Percentiles rank a stretch among this genome's conserved stretches.
Conservation (phyloP, 1,140 invertebrate genomes). For the Limonius californicus region DNA sequence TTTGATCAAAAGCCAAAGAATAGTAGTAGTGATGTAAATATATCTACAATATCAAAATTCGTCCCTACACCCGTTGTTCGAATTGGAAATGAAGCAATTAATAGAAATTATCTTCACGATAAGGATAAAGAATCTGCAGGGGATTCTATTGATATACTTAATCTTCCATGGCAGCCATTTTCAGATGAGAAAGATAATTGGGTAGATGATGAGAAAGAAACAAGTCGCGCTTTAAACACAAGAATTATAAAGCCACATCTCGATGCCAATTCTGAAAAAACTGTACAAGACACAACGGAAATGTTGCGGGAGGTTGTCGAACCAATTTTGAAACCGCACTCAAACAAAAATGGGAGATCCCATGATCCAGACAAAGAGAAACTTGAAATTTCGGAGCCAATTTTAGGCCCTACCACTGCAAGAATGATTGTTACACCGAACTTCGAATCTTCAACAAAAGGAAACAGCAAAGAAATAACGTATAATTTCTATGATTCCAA, state of each 20-base stretch:
- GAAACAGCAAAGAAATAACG: slow-evolving; percentile 28
- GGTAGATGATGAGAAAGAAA: slow-evolving; percentile 51
- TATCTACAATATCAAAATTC: slow-evolving; percentile 8
- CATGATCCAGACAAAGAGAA: slow-evolving; percentile 48
- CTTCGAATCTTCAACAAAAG: not conserved
- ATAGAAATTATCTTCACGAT: slow-evolving; percentile 8
- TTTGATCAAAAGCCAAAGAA: slow-evolving; percentile 21
- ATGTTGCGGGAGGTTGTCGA: slow-evolving; percentile 48
- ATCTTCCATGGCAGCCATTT: slow-evolving; percentile 48
- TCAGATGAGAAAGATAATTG: slow-evolving; percentile 49
- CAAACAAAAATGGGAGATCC: slow-evolving; percentile 51
- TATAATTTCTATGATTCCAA: slow-evolving; percentile 36
- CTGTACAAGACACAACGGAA: slow-evolving; percentile 5
- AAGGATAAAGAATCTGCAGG: too few relatives aligned
- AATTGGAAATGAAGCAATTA: slow-evolving; percentile 39
- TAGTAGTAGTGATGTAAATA: not conserved
- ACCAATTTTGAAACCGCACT: slow-evolving; percentile 48
- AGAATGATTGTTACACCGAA: slow-evolving; percentile 37
- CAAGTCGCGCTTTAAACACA: slow-evolving; percentile 60
- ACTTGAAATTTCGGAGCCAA: slow-evolving; percentile 68
- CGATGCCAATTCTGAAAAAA: slow-evolving; percentile 35
- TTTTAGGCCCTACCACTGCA: slow-evolving; percentile 58
- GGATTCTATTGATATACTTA: slow-evolving; percentile 33
- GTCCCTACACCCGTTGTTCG: slow-evolving; percentile 43
- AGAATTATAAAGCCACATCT: slow-evolving; percentile 50